A percentile compares a stretch with the other conserved stretches of the same genome.
These are phyloP conservation scores for Sebastes alutus DNA, from an alignment of 2,797 vertebrate genomes.

Conservation along the genomic window DNA sequence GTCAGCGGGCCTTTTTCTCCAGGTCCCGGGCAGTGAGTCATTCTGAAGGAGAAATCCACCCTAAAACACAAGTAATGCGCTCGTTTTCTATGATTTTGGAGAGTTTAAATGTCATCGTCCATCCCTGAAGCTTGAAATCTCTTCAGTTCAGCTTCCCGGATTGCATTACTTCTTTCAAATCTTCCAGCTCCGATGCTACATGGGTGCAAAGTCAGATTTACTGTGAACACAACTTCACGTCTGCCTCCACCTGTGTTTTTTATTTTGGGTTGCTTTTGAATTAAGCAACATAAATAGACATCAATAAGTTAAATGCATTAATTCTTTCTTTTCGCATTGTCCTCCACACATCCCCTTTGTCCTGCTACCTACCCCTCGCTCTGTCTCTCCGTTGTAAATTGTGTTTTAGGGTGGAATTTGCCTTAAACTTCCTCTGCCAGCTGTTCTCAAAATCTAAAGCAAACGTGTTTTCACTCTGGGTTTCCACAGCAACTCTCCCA, in stretches of 20 bases:
- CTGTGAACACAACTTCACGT: not conserved
- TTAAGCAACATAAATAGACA: not conserved
- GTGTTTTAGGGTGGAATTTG: conserved; percentile 38
- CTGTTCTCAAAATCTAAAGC: conserved; percentile 32
- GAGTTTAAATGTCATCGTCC: not conserved
- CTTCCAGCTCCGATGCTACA: not conserved
- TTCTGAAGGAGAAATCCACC: conserved; percentile 37
- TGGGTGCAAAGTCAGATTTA: not conserved
- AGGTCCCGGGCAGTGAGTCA: conserved; percentile 40
- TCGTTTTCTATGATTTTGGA: not conserved
- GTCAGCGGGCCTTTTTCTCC: conserved; percentile 48
- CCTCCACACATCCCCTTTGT: not conserved
- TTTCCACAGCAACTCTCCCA: conserved; percentile 52
- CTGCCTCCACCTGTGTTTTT: no score
- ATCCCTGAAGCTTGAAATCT: conserved; percentile 1
- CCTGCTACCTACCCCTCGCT: not conserved
- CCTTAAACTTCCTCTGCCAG: conserved; percentile 45
- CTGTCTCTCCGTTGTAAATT: conserved; percentile 6
- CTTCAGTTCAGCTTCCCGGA: not conserved
- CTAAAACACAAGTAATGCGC: conserved; percentile 29
- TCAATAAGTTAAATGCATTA: not conserved
- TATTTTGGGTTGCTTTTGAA: not conserved
- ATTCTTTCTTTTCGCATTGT: not conserved
- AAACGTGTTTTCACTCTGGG: conserved; percentile 47
- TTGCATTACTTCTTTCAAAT: not conserved